Base-by-base conservation (phyloP, 2,888 invertebrate genomes). In the Mesorhabditis belari region DNA sequence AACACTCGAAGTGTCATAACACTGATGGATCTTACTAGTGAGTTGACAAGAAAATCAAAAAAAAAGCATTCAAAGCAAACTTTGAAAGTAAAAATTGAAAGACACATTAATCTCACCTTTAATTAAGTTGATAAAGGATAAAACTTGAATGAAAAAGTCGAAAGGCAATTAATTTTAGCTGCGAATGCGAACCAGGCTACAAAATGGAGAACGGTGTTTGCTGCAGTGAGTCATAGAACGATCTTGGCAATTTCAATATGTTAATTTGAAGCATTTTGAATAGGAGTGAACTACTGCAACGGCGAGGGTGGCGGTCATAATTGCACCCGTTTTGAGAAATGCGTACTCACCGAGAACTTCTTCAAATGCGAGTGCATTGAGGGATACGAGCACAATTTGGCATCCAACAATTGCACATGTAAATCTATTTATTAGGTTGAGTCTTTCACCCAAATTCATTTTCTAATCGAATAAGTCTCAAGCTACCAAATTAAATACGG, bases 361-460 rank as follows among this genome's bases (percentile, higher is more conserved):
- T 28, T 35, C 55, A 29, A 44, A 3, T 71, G 71, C 58, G 49
- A 60, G 28, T 71, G 71, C 58, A n/a, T 5, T 3, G n/a, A 53
- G 12, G 76, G 74, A 23, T 58, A 63, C 9, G 69, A 64, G 57
- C 60, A 64, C 19, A 72, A 73, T 56, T 63, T 66, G 29, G 51
- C 52, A 5, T 60, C 50, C 19, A 61, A 60, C 23, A 63, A 68
- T n/a, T 74, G 74, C 62, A 35, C 44, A 35, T 35, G 44, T 35
- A 35, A 35, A n/a, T n/a, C n/a, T n/a, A n/a, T n/a, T n/a, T n/a
- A n/a, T n/a, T n/a, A n/a, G n/a, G n/a, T n/a, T n/a, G n/a, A n/a
- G n/a, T n/a, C n/a, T n/a, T n/a, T n/a, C n/a, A n/a, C n/a, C n/a
- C n/a, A n/a, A n/a, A n/a, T n/a, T n/a, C n/a, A n/a, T n/a, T n/a